Evolutionary conservation across 2,113 vertebrate species (phyloP), one percentile per base, ranked within the genome.

Genomic region (Tychaedon coryphoeus): DNA sequence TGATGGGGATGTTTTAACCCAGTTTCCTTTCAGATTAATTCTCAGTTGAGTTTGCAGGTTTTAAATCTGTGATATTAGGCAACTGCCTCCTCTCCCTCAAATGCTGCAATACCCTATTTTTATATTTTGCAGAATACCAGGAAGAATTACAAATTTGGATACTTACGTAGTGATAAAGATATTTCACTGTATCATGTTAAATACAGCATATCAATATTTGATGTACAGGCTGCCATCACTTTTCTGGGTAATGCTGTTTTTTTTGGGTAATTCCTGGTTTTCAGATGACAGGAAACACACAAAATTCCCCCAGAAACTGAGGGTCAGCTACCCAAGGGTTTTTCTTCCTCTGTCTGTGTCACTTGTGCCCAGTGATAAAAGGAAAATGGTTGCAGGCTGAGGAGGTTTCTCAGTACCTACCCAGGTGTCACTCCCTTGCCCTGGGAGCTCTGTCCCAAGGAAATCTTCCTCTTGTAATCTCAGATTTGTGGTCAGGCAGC

Each of bases 351-450:
- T 40, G 18, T 65, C 29, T 47, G 1, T 64, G 42, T 40, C 29
- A 4, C 29, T 85, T 70, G n/a, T 54, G 16, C 71, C 34, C 12
- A 43, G 31, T 3, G 23, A 72, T 14, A 26, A 69, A 78, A 22
- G 6, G 43, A 25, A 69, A 11, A 42, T 33, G 48, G 6, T 14
- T 88, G 10, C 43, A 78, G 10, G 36, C 34, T 56, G 43, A n/a
- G 64, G 15, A 76, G 7, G 3, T 53, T 50, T 45, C 20, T 8
- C 61, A 20, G 23, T 22, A 1, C 2, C 0, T 66, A 23, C 17
- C 47, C 24, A 67, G 67, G 17, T 60, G 48, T n/a, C 31, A 0
- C 43, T 67, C 7, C 36, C 38, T 62, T 45, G 40, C 4, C 0
- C 8, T 17, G 10, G 56, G 43, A 88, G 11, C 25, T 62, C 56